Base-by-base conservation (phyloP, 2,888 invertebrate species). In the Hydrotaea diabolus region DNA sequence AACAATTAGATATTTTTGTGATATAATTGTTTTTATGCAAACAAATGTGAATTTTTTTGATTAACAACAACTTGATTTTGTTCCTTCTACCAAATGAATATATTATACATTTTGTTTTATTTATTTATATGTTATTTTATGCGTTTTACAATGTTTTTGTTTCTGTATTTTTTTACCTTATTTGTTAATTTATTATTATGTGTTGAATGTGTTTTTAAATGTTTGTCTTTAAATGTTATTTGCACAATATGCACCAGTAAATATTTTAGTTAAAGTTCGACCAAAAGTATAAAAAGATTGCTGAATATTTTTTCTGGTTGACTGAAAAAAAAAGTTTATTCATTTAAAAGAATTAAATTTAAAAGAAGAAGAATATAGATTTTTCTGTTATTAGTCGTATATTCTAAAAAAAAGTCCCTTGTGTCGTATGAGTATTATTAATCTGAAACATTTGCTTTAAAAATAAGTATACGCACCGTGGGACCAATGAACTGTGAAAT, bases 171-270 rank as follows among this genome's bases (percentile, higher is more conserved):
- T 79, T 66, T 76, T 78, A 57, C 82, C 69, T 69, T 39, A 55
- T 64, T 84, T 84, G 75, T 77, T 49, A 57, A 79, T 82, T 62
- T 79, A 86, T 77, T 82, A 82, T 23, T 15, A 69, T 69, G 43
- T 15, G 23, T 71, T 69, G 21, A 46, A 69, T 69, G 72, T 36
- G 36, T 66, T 53, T 74, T 46, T 76, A 80, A 81, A 66, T 85
- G 59, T 81, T 85, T 64, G 59, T 59, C 85, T 88, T 87, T 85
- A 74, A 81, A 86, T 85, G 80, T 86, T 87, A 83, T 74, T 43
- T 88, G 80, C 86, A 84, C 85, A 79, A 79, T 80, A 79, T 79
- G 83, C 86, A 84, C 81, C 86, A 53, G 46, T 74, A 55, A 83
- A 77, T n/a, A n/a, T 36, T 11, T 8, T 19, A 39, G 1, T 19